phyloP scores from a whole-genome alignment of 2,797 vertebrate species.

The Malurus leucopterus region DNA sequence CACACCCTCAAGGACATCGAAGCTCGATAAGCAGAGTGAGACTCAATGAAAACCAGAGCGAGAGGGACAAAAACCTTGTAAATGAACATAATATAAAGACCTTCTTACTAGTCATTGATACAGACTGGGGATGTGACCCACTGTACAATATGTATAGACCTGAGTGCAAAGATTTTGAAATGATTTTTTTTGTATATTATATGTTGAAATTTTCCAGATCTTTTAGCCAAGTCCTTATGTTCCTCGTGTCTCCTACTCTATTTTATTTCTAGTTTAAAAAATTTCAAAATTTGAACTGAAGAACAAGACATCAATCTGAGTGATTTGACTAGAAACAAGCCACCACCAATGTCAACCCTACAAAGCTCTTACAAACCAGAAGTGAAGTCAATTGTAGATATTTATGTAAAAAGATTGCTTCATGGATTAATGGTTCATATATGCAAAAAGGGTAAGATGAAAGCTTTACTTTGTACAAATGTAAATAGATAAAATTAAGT shows the following conservation, averaged over 20 bases:
- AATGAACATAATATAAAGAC: slow-evolving; percentile 60
- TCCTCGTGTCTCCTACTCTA: slow-evolving; percentile 72
- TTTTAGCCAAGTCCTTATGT: slow-evolving; percentile 77
- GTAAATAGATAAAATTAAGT: slow-evolving; percentile 89
- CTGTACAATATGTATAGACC: slow-evolving; percentile 77
- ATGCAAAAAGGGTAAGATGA: slow-evolving; percentile 97
- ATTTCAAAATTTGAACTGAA: slow-evolving; percentile 76
- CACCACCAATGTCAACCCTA: slow-evolving; percentile 41
- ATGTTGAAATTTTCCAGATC: slow-evolving; percentile 81
- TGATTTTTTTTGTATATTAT: slow-evolving; percentile 77
- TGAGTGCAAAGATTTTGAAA: slow-evolving; percentile 76
- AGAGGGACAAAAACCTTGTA: slow-evolving; percentile 47
- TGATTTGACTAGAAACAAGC: slow-evolving; percentile 54
- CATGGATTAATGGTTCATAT: slow-evolving; percentile 92
- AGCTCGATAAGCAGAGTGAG: slow-evolving; percentile 82
- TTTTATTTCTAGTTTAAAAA: slow-evolving; percentile 73
- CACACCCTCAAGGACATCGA: slow-evolving; percentile 95
- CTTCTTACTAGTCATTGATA: slow-evolving; percentile 41
- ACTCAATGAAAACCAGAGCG: background rate
- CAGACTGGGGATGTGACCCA: slow-evolving; percentile 49
- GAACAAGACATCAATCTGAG: slow-evolving; percentile 45
- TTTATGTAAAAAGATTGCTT: slow-evolving; percentile 84
- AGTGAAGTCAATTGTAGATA: slow-evolving; percentile 83
- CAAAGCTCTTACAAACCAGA: slow-evolving; percentile 61
- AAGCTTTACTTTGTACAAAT: slow-evolving; percentile 98